Evolutionary conservation across 2,888 invertebrate genomes (phyloP).

Genomic region (Galeopsomyia nigrocyanea): DNA sequence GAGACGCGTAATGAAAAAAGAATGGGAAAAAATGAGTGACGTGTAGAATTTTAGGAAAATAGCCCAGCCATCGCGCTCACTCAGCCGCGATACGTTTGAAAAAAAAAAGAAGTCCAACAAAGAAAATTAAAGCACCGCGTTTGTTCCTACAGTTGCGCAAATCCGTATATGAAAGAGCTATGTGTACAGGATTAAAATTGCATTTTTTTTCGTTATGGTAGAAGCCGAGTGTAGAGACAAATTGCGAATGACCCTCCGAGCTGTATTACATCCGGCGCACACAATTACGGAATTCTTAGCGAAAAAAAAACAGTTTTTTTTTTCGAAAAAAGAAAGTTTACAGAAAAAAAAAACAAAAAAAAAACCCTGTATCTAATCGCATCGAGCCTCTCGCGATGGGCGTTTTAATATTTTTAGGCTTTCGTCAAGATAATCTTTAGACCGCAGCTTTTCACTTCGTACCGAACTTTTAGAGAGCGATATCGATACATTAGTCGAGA

Average conservation of each 20-base stretch:
- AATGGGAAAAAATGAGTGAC: background rate
- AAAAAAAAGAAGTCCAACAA: background rate
- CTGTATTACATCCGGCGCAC: background rate
- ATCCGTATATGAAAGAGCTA: conserved; percentile 19
- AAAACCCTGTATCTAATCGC: background rate
- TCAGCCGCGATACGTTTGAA: no score
- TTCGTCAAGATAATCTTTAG: conserved; percentile 8
- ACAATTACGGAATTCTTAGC: background rate
- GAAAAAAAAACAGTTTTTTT: background rate
- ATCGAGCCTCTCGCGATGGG: conserved; percentile 1
- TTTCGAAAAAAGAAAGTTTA: background rate
- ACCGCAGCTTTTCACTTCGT: conserved; percentile 3
- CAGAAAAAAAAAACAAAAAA: no score
- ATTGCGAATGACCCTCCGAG: background rate
- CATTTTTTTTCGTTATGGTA: no score
- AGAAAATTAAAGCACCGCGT: conserved; percentile 37
- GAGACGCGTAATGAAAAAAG: conserved; percentile 26
- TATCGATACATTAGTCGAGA: background rate
- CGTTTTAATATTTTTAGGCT: conserved; percentile 31
- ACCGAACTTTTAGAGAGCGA: background rate
- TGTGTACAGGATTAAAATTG: no score
- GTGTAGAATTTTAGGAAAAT: no score
- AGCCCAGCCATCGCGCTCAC: no score
- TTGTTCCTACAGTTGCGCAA: conserved; percentile 56
- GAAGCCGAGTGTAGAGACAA: background rate